A percentile compares a stretch with the other conserved stretches of the same genome.
These are phyloP conservation scores for Lepidocyrtinus sp. DNA, from an alignment of 2,888 invertebrate genomes.

Conservation along the genomic window DNA sequence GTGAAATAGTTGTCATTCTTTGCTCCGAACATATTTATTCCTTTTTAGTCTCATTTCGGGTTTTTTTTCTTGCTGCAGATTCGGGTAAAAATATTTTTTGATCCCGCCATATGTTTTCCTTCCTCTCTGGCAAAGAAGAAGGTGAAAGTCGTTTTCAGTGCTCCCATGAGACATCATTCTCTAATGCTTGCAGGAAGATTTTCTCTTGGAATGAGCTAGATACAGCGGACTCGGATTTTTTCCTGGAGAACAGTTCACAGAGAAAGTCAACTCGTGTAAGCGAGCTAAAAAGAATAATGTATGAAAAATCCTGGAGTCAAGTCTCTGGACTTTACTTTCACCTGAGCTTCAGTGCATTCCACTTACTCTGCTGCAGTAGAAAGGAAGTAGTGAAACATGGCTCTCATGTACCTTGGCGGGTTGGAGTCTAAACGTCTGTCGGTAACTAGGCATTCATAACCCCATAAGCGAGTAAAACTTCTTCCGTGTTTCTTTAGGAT, in stretches of 20 bases:
- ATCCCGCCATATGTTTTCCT: slow-evolving; percentile 37
- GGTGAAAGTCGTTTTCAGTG: slow-evolving; percentile 47
- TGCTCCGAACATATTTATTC: background rate
- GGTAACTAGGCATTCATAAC: slow-evolving; percentile 9
- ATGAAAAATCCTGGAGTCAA: background rate
- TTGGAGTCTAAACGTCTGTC: background rate
- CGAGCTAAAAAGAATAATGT: background rate
- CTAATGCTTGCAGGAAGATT: slow-evolving; percentile 36
- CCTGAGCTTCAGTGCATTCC: slow-evolving; percentile 19
- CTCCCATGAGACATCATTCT: slow-evolving; percentile 48
- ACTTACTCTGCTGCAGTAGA: background rate
- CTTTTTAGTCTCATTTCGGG: slow-evolving; percentile 12
- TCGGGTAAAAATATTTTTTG: slow-evolving; percentile 27
- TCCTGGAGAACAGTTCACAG: too few relatives aligned
- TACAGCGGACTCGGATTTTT: too few relatives aligned
- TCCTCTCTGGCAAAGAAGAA: slow-evolving; percentile 30
- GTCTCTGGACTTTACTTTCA: too few relatives aligned
- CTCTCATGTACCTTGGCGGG: background rate
- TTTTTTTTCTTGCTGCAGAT: too few relatives aligned
- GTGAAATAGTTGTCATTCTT: slow-evolving; percentile 15
- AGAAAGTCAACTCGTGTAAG: too few relatives aligned
- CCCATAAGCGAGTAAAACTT: slow-evolving; percentile 25
- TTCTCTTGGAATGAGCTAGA: too few relatives aligned
- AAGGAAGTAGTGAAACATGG: slow-evolving; percentile 8
- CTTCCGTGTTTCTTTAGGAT: too few relatives aligned